These are phyloP conservation scores for Pipistrellus kuhlii DNA, from an alignment of 2,797 vertebrate species.

Conservation along the genomic window DNA sequence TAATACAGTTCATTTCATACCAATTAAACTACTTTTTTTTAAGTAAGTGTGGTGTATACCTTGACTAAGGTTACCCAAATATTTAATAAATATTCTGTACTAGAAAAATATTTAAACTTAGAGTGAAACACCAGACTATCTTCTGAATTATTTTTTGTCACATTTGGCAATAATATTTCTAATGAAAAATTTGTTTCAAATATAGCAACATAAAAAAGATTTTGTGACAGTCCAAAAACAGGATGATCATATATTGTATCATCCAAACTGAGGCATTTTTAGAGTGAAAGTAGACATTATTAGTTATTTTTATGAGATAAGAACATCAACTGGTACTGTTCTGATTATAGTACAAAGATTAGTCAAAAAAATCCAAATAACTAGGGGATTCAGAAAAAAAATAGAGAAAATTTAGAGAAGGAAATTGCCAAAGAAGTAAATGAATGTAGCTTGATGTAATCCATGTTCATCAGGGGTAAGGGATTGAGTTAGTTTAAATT, in stretches of 20 bases:
- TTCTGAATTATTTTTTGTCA: constrained; percentile 45
- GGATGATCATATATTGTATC: neutral
- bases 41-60: neutral
- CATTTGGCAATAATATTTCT: neutral
- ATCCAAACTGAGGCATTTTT: neutral
- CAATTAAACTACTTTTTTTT: neutral
- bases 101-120: constrained; percentile 25
- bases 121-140: constrained; percentile 2
- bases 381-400: neutral
- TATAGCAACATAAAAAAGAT: constrained; percentile 22
- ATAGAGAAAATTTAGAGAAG: neutral
- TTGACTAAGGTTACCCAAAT: neutral
- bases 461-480: neutral
- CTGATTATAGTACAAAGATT: neutral
- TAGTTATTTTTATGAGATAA: constrained; percentile 25
- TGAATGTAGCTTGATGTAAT: neutral
- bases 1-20: neutral
- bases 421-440: neutral
- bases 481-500: neutral
- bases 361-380: neutral
- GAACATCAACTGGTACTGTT: neutral
- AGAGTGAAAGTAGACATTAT: constrained; percentile 5
- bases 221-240: neutral
- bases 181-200: constrained; percentile 30
- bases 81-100: constrained; percentile 19